Percentiles rank a stretch among this genome's conserved stretches.
Evolutionary conservation across 2,888 invertebrate species (phyloP).

Genomic region (Imbricaverruca yamaguchii): DNA sequence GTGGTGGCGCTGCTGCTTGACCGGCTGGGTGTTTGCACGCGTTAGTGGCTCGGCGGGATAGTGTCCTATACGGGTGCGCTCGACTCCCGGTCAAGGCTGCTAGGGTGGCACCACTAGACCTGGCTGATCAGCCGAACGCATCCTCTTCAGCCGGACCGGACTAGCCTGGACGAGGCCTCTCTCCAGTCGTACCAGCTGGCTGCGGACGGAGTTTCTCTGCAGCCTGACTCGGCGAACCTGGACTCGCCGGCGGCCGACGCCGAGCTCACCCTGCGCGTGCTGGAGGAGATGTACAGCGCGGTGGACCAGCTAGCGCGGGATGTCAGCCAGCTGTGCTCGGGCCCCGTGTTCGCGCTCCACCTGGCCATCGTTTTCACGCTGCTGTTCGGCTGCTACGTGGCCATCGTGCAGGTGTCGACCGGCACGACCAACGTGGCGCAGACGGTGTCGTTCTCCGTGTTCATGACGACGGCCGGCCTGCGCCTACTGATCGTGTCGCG

Average conservation of each 20-base stretch:
- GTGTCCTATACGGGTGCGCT: too few relatives aligned
- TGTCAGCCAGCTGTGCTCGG: background rate
- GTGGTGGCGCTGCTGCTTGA: background rate
- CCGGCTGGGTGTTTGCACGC: background rate
- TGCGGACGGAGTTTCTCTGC: too few relatives aligned
- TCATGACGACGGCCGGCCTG: background rate
- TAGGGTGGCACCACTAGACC: too few relatives aligned
- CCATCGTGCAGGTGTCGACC: background rate
- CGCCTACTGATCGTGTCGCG: background rate
- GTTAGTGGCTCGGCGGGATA: too few relatives aligned
- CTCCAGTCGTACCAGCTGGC: too few relatives aligned
- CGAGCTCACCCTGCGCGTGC: too few relatives aligned
- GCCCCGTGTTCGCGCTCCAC: background rate
- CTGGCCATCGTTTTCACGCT: background rate
- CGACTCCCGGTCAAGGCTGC: too few relatives aligned
- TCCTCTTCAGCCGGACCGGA: too few relatives aligned
- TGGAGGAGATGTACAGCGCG: background rate
- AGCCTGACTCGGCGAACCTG: too few relatives aligned
- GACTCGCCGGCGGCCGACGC: too few relatives aligned
- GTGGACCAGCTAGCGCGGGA: background rate
- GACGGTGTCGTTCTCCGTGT: background rate
- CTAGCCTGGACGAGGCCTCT: too few relatives aligned
- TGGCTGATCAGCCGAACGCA: too few relatives aligned
- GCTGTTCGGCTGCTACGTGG: background rate
- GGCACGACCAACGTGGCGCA: background rate